Percentiles rank a stretch among this genome's conserved stretches.
Conservation (phyloP, 2,888 invertebrate species). For the Bembecia ichneumoniformis region DNA sequence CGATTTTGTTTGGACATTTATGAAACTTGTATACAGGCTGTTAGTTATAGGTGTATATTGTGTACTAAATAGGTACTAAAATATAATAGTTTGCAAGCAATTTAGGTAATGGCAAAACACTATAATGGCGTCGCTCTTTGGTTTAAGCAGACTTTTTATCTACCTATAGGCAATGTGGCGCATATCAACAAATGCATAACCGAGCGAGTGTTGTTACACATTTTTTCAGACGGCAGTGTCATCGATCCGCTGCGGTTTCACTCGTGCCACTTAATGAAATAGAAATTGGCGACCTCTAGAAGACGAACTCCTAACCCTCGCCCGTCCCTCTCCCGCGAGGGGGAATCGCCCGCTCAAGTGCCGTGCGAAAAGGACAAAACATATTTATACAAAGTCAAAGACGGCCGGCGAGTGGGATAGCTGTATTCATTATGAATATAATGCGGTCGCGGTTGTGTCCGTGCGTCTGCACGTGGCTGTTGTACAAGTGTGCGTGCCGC, state of each 20-base stretch:
- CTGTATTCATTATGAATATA: slow-evolving; percentile 73
- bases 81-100: neutral
- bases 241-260: slow-evolving; percentile 65
- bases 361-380: slow-evolving; percentile 58
- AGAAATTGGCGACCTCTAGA: slow-evolving; percentile 69
- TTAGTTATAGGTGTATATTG: no score
- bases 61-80: neutral
- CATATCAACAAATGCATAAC: slow-evolving; percentile 3
- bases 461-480: slow-evolving; percentile 47
- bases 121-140: no score
- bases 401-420: slow-evolving; percentile 68
- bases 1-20: no score
- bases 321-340: slow-evolving; percentile 53
- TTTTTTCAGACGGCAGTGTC: slow-evolving; percentile 41
- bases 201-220: slow-evolving; percentile 2
- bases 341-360: slow-evolving; percentile 45
- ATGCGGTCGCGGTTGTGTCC: slow-evolving; percentile 66
- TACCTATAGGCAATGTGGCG: no score
- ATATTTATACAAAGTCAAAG: slow-evolving; percentile 73
- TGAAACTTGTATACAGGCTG: no score
- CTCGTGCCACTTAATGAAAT: slow-evolving; percentile 68
- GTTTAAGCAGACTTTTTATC: no score
- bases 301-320: slow-evolving; percentile 64
- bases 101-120: no score
- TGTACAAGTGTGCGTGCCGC: slow-evolving; percentile 50